Base-by-base conservation (phyloP, 2,797 vertebrate species). In the Hirundo rustica region DNA sequence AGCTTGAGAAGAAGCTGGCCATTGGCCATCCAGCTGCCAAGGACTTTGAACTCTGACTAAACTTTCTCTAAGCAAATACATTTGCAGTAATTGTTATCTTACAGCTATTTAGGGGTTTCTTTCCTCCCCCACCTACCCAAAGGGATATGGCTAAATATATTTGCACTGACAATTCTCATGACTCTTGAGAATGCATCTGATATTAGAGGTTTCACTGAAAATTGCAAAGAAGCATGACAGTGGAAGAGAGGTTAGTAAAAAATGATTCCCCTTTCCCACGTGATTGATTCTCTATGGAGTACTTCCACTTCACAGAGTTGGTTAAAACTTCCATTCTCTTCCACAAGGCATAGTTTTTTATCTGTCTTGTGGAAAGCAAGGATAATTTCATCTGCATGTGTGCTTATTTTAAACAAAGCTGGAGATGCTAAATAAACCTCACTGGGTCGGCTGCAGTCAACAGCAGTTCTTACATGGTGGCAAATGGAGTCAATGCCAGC, bases 61-160 rank as follows among this genome's bases (percentile, higher is more conserved):
- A 79, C 64, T 91, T 96, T 96, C 94, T 89, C 88, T 92, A 92
- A 95, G 72, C 38, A 88, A 95, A 74, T 64, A 83, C 70, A 36
- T 77, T 94, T 91, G 79, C 55, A 85, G 86, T 73, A 92, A 93
- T 88, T 85, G 77, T 97, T 96, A 94, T 94, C 85, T 86, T 89
- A 73, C 42, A 94, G 88, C 95, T 95, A 87, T 89, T 95, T 94
- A 93, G 93, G 94, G 93, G 83, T 92, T 87, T 58, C 51, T 61
- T 89, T 90, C 67, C 61, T 85, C 89, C 77, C 70, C 78, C 86
- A 92, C 40, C 78, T 81, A 95, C 96, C 94, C 88, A 71, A 93
- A 95, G 88, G 92, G 79, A 87, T 95, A 92, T 44, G 62, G 94
- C 95, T 96, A 96, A 97, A 96, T 97, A 97, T 94, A 93, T 73